Base-by-base conservation (phyloP, 30 jellyfish, hydroid and myxozoan species). In the Phacellophora camtschatica region DNA sequence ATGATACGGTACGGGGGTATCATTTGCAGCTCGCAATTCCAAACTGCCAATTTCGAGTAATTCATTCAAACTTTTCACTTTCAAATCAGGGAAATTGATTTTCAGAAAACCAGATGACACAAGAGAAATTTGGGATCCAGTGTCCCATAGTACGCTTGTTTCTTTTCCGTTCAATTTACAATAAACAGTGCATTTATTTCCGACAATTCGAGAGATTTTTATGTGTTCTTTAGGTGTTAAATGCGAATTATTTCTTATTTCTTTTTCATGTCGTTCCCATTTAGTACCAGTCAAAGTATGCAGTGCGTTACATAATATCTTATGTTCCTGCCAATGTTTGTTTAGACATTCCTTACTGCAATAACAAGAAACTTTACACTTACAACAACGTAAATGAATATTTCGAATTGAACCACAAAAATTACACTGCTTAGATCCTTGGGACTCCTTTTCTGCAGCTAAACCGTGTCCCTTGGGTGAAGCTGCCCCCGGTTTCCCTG, bases 401-500 rank as follows among this genome's bases (percentile, higher is more conserved):
- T 28, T 46, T 1, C 20, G 42, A 19, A 32, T 66, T 71, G 45
- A 29, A 29, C 72, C 72, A 49, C 85, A 71, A 48, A 71, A 71
- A 71, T 71, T 18, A 71, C 85, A 71, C 39, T 71, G 30, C 48
- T 71, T 5, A 45, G 4, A 22, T 19, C 6, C 64, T 45, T 71
- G 85, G 85, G 72, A 66, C 85, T 71, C 35, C 34, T 19, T 19
- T 19, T 3, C 72, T 63, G 55, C 85, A 50, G 64, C 85, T 71
- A 71, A 28, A 71, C 72, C 54, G 45, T 42, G 31, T 66, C 85
- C 77, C 81, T 19, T 36, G 35, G 81, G 65, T 66, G 81, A 46
- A 66, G 66, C 43, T 31, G 81, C 58, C 41, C 59, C 35, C 35
- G 81, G 81, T 66, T 66, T 66, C 81, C 71, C 81, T 43, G 81